Evolutionary conservation across 2,797 vertebrate genomes (phyloP).

Genomic region (Periparus ater): DNA sequence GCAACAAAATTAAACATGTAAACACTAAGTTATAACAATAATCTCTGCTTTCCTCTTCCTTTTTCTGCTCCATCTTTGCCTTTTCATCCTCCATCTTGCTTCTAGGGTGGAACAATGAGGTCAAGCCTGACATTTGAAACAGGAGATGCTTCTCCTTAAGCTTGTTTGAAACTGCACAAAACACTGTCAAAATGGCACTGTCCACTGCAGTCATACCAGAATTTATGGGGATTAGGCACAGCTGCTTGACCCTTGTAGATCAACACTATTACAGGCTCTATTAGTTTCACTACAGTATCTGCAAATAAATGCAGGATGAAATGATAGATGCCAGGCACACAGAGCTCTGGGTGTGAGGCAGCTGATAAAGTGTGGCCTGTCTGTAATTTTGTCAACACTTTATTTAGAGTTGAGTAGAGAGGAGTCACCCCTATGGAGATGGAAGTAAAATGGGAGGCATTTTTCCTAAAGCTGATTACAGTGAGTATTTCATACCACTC

Average conservation of each 20-base stretch:
- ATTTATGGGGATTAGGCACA: not conserved
- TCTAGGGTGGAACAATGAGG: not conserved
- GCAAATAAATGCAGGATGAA: not conserved
- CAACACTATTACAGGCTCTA: not conserved
- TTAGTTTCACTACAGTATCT: not conserved
- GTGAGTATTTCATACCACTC: not conserved
- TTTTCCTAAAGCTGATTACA: not conserved
- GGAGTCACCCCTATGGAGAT: not conserved
- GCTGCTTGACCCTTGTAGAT: not conserved
- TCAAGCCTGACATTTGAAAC: not conserved
- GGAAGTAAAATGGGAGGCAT: not conserved
- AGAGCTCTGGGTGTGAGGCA: not conserved
- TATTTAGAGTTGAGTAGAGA: not conserved
- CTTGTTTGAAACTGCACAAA: not conserved
- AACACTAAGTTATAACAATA: not conserved
- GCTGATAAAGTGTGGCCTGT: not conserved
- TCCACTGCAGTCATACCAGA: not conserved
- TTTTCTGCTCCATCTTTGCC: not conserved
- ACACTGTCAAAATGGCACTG: not conserved
- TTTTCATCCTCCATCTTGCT: not conserved
- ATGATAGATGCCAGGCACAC: not conserved
- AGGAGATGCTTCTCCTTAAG: not conserved
- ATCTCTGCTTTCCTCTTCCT: not conserved
- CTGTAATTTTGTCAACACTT: not conserved
- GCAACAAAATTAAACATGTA: not conserved